phyloP scores from a whole-genome alignment of 2,888 invertebrate genomes.

The Agriopis leucophaearia region DNA sequence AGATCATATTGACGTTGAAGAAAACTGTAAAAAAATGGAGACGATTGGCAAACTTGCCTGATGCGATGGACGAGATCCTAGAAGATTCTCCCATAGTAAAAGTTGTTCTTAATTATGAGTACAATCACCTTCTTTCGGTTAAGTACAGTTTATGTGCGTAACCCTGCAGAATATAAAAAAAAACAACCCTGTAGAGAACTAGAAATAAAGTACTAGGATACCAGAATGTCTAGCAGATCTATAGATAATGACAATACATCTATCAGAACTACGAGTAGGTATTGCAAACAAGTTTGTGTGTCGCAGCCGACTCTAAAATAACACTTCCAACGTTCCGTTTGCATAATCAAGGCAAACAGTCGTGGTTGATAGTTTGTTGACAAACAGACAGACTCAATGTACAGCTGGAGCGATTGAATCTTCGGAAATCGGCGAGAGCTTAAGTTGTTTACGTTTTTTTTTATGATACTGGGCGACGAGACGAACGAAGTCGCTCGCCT shows the following conservation, averaged over 20 bases:
- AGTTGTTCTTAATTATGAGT: too few species aligned
- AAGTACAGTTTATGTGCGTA: too few species aligned
- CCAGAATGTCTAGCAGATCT: constrained; percentile 4
- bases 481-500: too few species aligned
- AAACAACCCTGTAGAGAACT: not conserved
- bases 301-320: constrained; percentile 15
- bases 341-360: constrained; percentile 24
- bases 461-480: too few species aligned
- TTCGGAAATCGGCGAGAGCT: constrained; percentile 17
- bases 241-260: not conserved
- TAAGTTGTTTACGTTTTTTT: too few species aligned
- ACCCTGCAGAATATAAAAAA: not conserved
- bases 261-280: not conserved
- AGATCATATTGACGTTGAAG: too few species aligned
- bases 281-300: constrained; percentile 9
- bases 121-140: not conserved
- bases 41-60: too few species aligned
- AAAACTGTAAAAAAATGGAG: too few species aligned
- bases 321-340: constrained; percentile 22
- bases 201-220: not conserved
- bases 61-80: too few species aligned
- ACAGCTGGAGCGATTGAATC: constrained; percentile 1
- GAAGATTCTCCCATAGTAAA: too few species aligned
- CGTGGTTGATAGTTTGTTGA: constrained; percentile 25
- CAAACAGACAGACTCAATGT: constrained; percentile 21